phyloP scores from a whole-genome alignment of 2,113 vertebrate genomes.

The Pollimyrus isidori region DNA sequence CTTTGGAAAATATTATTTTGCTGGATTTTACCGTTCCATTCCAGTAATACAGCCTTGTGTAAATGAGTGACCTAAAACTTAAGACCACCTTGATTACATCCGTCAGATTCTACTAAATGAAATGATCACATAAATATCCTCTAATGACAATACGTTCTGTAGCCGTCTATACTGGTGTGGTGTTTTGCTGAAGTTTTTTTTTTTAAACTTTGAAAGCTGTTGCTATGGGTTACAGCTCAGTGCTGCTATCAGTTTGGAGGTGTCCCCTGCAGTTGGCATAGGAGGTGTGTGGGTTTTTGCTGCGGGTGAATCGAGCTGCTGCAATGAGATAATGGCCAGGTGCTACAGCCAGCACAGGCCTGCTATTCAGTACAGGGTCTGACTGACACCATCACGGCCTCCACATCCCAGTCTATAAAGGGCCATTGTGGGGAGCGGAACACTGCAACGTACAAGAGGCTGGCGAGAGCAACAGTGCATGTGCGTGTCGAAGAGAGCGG shows the following conservation, averaged over 20 bases:
- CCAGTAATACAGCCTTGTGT: background rate
- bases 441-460: background rate
- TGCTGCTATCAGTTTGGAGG: background rate
- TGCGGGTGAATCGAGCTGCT: background rate
- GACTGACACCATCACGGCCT: conserved; percentile 3
- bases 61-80: background rate
- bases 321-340: conserved; percentile 25
- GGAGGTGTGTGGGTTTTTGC: conserved; percentile 18
- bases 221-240: conserved; percentile 20
- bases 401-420: conserved; percentile 1
- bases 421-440: conserved; percentile 24
- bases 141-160: background rate
- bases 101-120: background rate
- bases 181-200: background rate
- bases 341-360: conserved; percentile 14
- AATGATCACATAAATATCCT: background rate
- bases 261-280: conserved; percentile 5
- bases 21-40: background rate
- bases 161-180: background rate
- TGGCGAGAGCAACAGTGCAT: background rate
- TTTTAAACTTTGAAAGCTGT: background rate
- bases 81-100: background rate
- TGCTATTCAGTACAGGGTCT: conserved; percentile 15
- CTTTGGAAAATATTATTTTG: background rate
- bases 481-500: background rate